Conservation (phyloP, 2,888 invertebrate genomes). For the Xestia rhomboidea region DNA sequence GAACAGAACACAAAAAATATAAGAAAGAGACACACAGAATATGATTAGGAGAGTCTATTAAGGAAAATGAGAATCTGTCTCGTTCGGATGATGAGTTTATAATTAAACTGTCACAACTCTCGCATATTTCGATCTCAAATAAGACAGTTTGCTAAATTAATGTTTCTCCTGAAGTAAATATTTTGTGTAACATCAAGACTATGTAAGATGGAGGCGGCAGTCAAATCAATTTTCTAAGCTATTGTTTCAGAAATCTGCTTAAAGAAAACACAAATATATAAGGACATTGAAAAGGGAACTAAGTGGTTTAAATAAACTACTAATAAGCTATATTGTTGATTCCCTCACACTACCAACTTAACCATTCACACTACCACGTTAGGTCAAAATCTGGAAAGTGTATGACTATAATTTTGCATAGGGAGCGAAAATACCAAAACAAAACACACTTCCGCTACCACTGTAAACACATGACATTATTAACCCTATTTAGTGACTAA, state of each 20-base stretch:
- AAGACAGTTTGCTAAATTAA: slow-evolving; percentile 54
- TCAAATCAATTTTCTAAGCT: too few species aligned
- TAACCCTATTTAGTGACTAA: not conserved
- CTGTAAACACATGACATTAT: not conserved
- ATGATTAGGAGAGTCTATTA: slow-evolving; percentile 39
- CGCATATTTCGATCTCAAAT: slow-evolving; percentile 55
- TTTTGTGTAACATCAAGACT: slow-evolving; percentile 27
- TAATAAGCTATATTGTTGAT: not conserved
- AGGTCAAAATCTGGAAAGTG: not conserved
- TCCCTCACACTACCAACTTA: not conserved
- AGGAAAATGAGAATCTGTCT: slow-evolving; percentile 32
- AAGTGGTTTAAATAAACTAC: not conserved
- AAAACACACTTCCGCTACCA: not conserved
- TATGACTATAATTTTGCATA: too few species aligned
- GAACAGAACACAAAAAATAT: not conserved
- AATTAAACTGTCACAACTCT: slow-evolving; percentile 56
- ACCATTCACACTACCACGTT: not conserved
- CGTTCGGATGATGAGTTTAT: slow-evolving; percentile 44
- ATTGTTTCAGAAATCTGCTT: not conserved
- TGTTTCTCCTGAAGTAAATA: slow-evolving; percentile 48
- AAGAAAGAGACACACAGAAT: slow-evolving; percentile 16
- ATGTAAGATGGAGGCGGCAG: not conserved
- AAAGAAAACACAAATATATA: not conserved
- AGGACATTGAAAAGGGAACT: not conserved
- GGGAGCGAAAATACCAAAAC: not conserved